These are phyloP conservation scores for Heterocephalus glaber DNA, from an alignment of 2,113 vertebrate species.

Conservation along the genomic window DNA sequence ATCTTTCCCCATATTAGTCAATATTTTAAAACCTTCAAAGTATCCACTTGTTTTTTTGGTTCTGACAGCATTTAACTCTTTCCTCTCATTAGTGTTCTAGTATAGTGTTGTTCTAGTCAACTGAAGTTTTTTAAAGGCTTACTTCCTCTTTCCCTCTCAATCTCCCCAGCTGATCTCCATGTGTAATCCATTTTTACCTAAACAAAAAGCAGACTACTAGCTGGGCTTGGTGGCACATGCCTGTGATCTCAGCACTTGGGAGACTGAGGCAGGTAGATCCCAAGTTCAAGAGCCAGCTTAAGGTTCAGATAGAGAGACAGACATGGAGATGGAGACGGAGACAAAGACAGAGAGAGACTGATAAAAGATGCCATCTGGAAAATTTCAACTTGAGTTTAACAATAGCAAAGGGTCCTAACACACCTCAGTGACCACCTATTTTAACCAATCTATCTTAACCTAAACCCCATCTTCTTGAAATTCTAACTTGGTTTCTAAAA, in stretches of 20 bases:
- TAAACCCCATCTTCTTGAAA: conserved; percentile 42
- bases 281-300: neutral
- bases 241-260: neutral
- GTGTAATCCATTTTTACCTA: neutral
- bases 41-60: neutral
- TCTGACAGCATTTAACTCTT: neutral
- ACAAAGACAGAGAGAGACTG: neutral
- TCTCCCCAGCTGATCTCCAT: neutral
- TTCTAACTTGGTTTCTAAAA: neutral
- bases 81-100: neutral
- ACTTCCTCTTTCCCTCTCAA: neutral
- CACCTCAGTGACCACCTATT: neutral
- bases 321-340: neutral
- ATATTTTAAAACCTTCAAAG: neutral
- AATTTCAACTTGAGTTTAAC: neutral
- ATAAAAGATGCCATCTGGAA: neutral
- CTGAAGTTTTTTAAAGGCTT: neutral
- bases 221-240: neutral
- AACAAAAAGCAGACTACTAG: neutral
- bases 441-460: neutral
- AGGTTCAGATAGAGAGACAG: neutral
- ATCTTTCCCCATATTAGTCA: neutral
- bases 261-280: neutral
- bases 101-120: neutral
- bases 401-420: neutral